Percentiles rank a stretch among this genome's conserved stretches.
Evolutionary conservation across 2,797 vertebrate genomes (phyloP).

Genomic region (Siniperca obscura): DNA sequence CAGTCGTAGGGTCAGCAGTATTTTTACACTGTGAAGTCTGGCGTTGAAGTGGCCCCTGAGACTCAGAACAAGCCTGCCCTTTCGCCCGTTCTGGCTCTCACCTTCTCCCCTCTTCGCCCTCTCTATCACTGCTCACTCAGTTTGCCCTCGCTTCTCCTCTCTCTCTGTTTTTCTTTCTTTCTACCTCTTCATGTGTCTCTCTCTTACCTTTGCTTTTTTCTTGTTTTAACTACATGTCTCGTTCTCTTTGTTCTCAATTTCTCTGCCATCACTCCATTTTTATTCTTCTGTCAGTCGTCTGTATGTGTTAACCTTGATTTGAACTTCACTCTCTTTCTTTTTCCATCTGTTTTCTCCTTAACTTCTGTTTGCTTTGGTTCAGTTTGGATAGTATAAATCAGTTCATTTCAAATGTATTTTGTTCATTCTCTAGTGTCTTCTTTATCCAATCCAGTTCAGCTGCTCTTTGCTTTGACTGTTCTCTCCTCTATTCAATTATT

Average conservation of each 20-base stretch:
- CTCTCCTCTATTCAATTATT: neutral
- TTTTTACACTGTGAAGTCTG: constrained; percentile 80
- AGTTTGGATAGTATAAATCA: constrained; percentile 40
- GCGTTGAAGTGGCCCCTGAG: constrained; percentile 73
- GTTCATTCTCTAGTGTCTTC: neutral
- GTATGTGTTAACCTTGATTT: constrained; percentile 34
- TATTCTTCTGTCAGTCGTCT: constrained; percentile 10
- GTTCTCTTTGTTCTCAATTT: constrained; percentile 32
- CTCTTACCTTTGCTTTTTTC: constrained; percentile 42
- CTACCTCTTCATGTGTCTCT: constrained; percentile 3
- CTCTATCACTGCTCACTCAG: constrained; percentile 15
- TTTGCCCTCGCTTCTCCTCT: neutral
- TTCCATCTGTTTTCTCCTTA: constrained; percentile 45
- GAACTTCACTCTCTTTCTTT: constrained; percentile 39
- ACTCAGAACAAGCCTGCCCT: constrained; percentile 75
- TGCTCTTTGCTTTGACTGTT: constrained; percentile 14
- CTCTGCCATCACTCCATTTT: constrained; percentile 27
- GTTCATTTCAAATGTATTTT: constrained; percentile 18
- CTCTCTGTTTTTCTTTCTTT: constrained; percentile 34
- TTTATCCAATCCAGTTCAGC: constrained; percentile 16
- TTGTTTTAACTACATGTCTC: constrained; percentile 37
- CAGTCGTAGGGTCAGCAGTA: constrained; percentile 70
- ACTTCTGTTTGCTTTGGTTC: constrained; percentile 48
- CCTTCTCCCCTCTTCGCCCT: constrained; percentile 43
- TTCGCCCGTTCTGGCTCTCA: constrained; percentile 59